Conservation (phyloP, 2,888 invertebrate genomes). For the Latrodectus elegans region DNA sequence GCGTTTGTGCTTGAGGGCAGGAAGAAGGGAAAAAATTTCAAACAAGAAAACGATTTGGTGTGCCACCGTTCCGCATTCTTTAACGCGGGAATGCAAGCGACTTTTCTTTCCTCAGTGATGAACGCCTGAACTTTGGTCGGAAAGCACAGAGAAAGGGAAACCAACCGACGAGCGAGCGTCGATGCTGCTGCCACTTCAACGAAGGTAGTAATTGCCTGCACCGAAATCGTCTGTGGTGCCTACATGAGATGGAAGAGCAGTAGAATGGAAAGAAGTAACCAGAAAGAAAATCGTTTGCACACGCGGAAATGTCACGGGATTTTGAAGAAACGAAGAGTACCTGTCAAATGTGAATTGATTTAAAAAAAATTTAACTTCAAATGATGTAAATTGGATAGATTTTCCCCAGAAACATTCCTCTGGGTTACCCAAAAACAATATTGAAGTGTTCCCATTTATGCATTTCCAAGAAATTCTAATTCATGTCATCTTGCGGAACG, state of each 20-base stretch:
- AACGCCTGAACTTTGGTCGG: background rate
- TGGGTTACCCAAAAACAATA: too few relatives aligned
- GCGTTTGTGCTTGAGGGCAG: background rate
- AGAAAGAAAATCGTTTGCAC: too few relatives aligned
- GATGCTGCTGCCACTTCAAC: background rate
- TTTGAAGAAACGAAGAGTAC: too few relatives aligned
- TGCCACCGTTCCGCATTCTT: conserved; percentile 18
- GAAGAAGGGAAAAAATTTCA: background rate
- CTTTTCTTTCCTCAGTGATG: background rate
- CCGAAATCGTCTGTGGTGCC: background rate
- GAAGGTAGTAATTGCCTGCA: background rate
- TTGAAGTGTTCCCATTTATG: too few relatives aligned
- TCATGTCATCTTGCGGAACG: too few relatives aligned
- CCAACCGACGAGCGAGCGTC: background rate
- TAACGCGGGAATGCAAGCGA: background rate
- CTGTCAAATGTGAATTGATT: too few relatives aligned
- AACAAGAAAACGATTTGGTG: background rate
- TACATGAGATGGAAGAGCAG: background rate
- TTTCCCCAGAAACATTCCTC: too few relatives aligned
- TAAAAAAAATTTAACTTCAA: too few relatives aligned
- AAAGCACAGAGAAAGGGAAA: conserved; percentile 5
- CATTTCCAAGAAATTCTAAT: too few relatives aligned
- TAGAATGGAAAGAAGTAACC: background rate
- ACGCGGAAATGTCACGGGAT: too few relatives aligned
- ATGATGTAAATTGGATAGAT: too few relatives aligned